phyloP scores from a whole-genome alignment of 2,797 vertebrate genomes.

The Heliangelus exortis region DNA sequence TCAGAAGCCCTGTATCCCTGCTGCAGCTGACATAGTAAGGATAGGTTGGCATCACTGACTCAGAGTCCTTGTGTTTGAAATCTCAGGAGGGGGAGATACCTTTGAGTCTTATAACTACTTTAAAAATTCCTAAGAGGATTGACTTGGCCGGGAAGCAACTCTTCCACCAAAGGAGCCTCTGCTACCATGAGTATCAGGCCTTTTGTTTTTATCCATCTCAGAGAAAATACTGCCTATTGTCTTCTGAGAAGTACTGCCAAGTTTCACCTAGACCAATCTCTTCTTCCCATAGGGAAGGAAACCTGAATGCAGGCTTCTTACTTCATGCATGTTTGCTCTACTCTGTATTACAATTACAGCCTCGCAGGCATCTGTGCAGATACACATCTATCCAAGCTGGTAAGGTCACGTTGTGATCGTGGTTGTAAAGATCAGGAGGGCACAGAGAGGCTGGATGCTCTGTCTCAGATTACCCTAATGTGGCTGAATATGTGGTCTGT shows the following conservation, averaged over 20 bases:
- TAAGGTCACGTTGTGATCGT: background rate
- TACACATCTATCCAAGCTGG: background rate
- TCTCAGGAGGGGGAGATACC: background rate
- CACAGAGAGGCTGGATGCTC: fast-evolving
- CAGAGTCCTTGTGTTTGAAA: background rate
- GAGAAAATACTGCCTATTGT: background rate
- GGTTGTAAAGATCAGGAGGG: background rate
- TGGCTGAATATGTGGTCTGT: background rate
- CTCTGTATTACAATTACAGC: fast-evolving
- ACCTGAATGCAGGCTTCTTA: background rate
- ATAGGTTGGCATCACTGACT: background rate
- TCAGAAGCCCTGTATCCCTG: background rate
- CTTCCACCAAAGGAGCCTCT: background rate
- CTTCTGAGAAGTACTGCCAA: background rate
- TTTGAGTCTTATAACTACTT: background rate
- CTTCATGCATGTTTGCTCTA: background rate
- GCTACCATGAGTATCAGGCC: background rate
- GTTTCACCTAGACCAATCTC: background rate
- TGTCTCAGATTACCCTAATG: background rate
- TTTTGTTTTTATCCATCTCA: background rate
- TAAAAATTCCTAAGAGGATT: background rate
- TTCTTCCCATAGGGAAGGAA: background rate
- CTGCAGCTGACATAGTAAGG: background rate
- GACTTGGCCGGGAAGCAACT: background rate
- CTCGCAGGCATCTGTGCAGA: fast-evolving